A percentile compares a stretch with the other conserved stretches of the same genome.
Evolutionary conservation across 1,140 invertebrate genomes (phyloP).

Genomic region (Formica selysi): DNA sequence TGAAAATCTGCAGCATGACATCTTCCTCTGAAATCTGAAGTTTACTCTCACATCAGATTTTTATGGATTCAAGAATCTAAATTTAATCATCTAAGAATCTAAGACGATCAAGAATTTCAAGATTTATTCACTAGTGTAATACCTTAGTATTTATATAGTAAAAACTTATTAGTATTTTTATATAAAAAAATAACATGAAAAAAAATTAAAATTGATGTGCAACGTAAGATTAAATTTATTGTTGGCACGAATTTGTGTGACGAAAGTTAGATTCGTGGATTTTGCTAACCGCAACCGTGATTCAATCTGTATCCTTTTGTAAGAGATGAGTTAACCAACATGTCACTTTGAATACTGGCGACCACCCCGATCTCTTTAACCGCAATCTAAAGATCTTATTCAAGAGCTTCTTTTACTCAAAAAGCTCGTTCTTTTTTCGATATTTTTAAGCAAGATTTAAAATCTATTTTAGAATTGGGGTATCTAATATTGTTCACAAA

Average conservation of each 20-base stretch:
- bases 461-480: background rate
- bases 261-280: background rate
- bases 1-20: background rate
- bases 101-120: background rate
- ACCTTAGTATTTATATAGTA: too few relatives aligned
- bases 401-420: background rate
- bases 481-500: background rate
- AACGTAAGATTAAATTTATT: background rate
- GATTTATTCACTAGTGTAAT: background rate
- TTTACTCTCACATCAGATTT: background rate
- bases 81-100: background rate
- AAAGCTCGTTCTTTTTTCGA: background rate
- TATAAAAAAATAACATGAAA: background rate
- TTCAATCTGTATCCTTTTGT: background rate
- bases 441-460: too few relatives aligned
- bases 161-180: background rate
- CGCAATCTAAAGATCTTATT: background rate
- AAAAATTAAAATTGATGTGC: background rate
- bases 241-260: background rate
- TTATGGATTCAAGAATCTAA: background rate
- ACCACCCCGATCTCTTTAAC: background rate
- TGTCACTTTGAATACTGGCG: slow-evolving; percentile 9
- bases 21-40: background rate
- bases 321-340: background rate
- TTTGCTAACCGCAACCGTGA: slow-evolving; percentile 16